Evolutionary conservation across 2,797 vertebrate genomes (phyloP), one percentile per base, ranked within the genome.

Genomic region (Graptemys geographica): DNA sequence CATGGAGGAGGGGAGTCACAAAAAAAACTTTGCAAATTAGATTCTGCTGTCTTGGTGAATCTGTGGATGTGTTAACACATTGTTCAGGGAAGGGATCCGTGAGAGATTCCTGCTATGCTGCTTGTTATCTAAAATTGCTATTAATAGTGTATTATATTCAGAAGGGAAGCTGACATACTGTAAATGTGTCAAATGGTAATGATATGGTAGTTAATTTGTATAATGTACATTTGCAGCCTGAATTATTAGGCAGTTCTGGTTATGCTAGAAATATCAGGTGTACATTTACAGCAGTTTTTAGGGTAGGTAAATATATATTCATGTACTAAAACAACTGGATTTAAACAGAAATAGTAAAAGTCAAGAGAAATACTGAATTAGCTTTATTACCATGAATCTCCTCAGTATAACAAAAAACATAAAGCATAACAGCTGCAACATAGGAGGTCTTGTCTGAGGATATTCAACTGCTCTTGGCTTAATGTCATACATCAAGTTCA

Each of bases 111-210:
- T 93, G 72, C 47, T 57, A 78, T 44, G 72, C 53, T 97, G 53
- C 76, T 90, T 23, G 52, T 95, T 95, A 88, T 53, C 57, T 95
- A 81, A 95, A 97, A 91, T 88, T 81, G 4, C 81, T 95, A 88
- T 89, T 93, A 93, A 96, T 79, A 92, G 88, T 44, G 47, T 76
- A 87, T 92, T 97, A 84, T 96, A 94, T 96, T 96, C 89, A 90
- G 89, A 89, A 89, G 44, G 44, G 69, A 95, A 95, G 56, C 41
- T 94, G 94, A 49, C 79, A 91, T 94, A 55, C 79, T 95, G 80
- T 90, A 84, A 79, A 96, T 92, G 57, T 91, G 86, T 87, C 90
- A 92, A 72, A 89, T 62, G 55, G 44, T 96, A 93, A 89, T 90
- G 86, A 83, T 86, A 37, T 2, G 25, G 78, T 90, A 72, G 69